Percentiles rank a stretch among this genome's conserved stretches.
These are phyloP conservation scores for Didymodactylos carnosus DNA, from an alignment of 2,888 invertebrate species.

Conservation along the genomic window DNA sequence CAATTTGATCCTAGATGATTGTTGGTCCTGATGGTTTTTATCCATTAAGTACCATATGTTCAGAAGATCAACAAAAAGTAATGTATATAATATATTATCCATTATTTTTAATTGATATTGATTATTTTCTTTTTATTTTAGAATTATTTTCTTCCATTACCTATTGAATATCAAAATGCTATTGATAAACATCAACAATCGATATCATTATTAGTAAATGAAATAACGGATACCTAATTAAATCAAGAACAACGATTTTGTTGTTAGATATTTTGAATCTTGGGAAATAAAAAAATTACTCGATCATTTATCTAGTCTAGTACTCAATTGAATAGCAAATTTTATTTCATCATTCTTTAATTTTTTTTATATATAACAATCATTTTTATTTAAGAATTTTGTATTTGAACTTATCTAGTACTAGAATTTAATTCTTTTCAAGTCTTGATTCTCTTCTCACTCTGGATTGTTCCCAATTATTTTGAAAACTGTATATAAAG, in stretches of 20 bases:
- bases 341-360: too few species aligned
- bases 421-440: too few species aligned
- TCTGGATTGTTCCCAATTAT: too few species aligned
- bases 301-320: neutral
- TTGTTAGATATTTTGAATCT: neutral
- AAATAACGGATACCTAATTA: neutral
- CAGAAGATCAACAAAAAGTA: neutral
- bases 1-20: too few species aligned
- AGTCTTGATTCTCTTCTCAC: too few species aligned
- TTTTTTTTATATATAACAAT: too few species aligned
- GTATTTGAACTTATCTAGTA: too few species aligned
- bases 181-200: neutral
- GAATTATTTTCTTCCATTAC: neutral
- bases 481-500: too few species aligned
- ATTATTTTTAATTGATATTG: neutral
- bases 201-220: neutral
- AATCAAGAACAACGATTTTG: neutral
- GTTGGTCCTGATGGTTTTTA: conserved; percentile 26
- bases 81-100: too few species aligned
- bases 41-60: conserved; percentile 20
- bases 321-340: too few species aligned
- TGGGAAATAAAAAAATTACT: neutral
- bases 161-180: neutral
- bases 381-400: too few species aligned
- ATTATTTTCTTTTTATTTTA: neutral